Evolutionary conservation across 2,888 invertebrate species (phyloP).

Genomic region (Choreutis nemorana): DNA sequence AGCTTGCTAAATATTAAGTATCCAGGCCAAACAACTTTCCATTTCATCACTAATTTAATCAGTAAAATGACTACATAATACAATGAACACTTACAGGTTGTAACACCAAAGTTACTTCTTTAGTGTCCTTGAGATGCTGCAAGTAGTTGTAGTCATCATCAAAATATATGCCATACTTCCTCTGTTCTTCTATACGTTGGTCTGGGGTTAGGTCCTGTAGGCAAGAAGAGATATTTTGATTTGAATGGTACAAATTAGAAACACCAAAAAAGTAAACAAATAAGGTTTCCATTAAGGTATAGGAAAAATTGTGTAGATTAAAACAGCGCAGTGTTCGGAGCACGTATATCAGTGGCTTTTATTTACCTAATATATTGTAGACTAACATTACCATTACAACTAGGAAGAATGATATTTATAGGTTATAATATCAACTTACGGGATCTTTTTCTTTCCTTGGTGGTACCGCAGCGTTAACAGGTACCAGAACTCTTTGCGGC

Average conservation of each 20-base stretch:
- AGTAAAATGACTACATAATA: too few species aligned
- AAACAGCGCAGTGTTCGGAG: too few species aligned
- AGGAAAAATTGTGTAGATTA: too few species aligned
- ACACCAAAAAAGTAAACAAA: too few species aligned
- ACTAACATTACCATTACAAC: too few species aligned
- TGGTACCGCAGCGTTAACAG: slow-evolving; percentile 57
- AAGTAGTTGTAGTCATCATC: slow-evolving; percentile 97
- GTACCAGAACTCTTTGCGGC: slow-evolving; percentile 85
- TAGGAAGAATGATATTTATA: too few species aligned
- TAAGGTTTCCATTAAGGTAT: too few species aligned
- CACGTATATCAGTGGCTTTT: too few species aligned
- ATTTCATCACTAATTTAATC: too few species aligned
- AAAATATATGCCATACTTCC: slow-evolving; percentile 90
- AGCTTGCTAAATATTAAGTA: too few species aligned
- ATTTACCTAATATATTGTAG: too few species aligned
- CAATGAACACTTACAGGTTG: slow-evolving; percentile 41
- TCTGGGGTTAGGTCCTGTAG: slow-evolving; percentile 41
- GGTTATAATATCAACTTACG: slow-evolving; percentile 39
- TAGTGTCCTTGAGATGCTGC: slow-evolving; percentile 82
- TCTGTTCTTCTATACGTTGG: slow-evolving; percentile 74
- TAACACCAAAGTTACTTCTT: slow-evolving; percentile 63
- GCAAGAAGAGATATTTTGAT: slow-evolving; percentile 6
- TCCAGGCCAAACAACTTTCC: too few species aligned
- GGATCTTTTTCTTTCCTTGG: slow-evolving; percentile 40
- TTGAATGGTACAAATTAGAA: neutral